Evolutionary conservation across 37 sponge, comb jelly and placozoan genomes (phyloP).

Genomic region (Hexactinellida sp.): DNA sequence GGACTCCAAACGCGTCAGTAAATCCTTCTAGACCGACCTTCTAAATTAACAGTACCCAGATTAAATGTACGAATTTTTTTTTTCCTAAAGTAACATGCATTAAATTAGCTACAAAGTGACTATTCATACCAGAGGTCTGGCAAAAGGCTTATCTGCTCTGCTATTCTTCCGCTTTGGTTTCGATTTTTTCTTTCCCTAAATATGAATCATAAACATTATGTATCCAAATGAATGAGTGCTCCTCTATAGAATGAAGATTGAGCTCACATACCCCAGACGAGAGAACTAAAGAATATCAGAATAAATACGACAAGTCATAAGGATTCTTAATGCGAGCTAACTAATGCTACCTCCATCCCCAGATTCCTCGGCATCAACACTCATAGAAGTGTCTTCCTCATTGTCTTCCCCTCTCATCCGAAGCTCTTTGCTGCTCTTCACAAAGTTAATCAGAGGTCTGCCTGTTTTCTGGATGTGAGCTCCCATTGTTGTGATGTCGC

Average conservation of each 20-base stretch:
- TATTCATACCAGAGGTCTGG: neutral
- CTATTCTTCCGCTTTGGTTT: neutral
- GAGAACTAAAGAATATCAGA: neutral
- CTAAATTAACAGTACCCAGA: too few species aligned
- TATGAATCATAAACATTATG: neutral
- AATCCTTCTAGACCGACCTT: neutral
- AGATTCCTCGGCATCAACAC: neutral
- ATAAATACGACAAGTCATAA: neutral
- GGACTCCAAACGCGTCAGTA: neutral
- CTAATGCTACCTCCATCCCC: neutral
- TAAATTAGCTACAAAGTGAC: too few species aligned
- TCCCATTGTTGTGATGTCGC: neutral
- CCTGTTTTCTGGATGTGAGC: neutral
- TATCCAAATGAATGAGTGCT: neutral
- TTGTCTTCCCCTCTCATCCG: neutral
- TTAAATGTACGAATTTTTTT: too few species aligned
- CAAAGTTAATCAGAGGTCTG: conserved; percentile 7
- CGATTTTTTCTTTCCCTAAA: neutral
- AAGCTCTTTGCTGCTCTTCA: neutral
- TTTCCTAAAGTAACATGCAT: too few species aligned
- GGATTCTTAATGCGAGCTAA: too few species aligned
- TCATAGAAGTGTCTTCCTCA: neutral
- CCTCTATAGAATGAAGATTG: too few species aligned
- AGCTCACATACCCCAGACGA: neutral
- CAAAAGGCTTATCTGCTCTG: neutral